A percentile compares a stretch with the other conserved stretches of the same genome.
Evolutionary conservation across 2,888 invertebrate species (phyloP).

Genomic region (Cerceris rybyensis): DNA sequence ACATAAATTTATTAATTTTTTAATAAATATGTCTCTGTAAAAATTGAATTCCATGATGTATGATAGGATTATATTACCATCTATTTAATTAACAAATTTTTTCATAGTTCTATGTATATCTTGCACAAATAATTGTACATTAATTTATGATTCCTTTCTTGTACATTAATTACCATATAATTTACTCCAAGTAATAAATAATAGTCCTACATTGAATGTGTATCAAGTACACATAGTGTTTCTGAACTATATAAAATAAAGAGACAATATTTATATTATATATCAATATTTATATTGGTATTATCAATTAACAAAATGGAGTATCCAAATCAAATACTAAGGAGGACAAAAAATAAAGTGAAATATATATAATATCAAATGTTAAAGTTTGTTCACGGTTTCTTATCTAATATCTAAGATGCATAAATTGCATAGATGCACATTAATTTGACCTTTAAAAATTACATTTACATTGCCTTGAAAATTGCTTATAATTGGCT

Average conservation of each 20-base stretch:
- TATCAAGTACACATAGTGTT: too few relatives aligned
- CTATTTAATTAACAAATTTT: too few relatives aligned
- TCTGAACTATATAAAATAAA: too few relatives aligned
- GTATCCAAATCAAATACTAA: conserved; percentile 5
- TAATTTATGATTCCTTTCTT: too few relatives aligned
- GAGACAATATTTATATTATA: too few relatives aligned
- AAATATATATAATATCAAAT: neutral
- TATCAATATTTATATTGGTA: neutral
- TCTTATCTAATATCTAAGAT: neutral
- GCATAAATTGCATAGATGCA: conserved; percentile 1
- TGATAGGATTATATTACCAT: neutral
- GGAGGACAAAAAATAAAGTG: neutral
- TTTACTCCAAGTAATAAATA: too few relatives aligned
- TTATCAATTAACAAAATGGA: neutral
- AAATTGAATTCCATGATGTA: neutral
- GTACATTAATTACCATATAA: too few relatives aligned
- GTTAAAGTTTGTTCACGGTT: neutral
- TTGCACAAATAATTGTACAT: too few relatives aligned
- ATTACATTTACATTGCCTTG: neutral
- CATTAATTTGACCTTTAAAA: neutral
- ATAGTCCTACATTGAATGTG: too few relatives aligned
- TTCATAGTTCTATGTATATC: too few relatives aligned
- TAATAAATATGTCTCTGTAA: neutral
- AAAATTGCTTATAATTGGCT: conserved; percentile 2
- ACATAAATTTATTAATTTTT: neutral